Evolutionary conservation across 2,888 invertebrate genomes (phyloP), one percentile per base, ranked within the genome.

Genomic region (Lottia scabra): DNA sequence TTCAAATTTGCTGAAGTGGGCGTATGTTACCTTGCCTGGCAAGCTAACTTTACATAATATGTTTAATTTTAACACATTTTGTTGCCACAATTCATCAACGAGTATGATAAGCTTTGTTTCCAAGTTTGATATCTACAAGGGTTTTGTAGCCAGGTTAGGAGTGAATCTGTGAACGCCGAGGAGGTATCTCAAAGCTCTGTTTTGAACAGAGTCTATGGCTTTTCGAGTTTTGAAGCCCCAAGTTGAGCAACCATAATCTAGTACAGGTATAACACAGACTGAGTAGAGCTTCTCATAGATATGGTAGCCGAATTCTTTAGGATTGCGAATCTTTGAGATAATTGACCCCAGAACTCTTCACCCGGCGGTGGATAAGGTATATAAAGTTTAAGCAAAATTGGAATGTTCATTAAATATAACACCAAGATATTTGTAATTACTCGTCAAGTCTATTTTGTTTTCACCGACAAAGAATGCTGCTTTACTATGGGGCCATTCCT

Each of bases 371-470:
- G 30, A 6, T 6, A 30, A 30, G 30, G 19, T 5, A 45, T 70
- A n/a, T 5, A 65, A 12, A 30, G 44, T 56, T 6, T 16, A 12
- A 5, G 19, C n/a, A n/a, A n/a, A n/a, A n/a, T n/a, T n/a, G 6
- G 16, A 15, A 1, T 72, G 74, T 63, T 65, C 63, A 43, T 68
- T 16, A 26, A 74, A 75, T 12, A 63, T 75, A 4, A 75, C 71
- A 10, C 75, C 77, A 16, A 75, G 67, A 45, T 77, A 77, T 62
- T 73, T 77, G 44, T 73, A 77, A 15, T 63, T 27, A 12, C 63
- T 65, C 13, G 74, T 71, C 0, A 30, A 64, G 63, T 75, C 67
- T 13, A 75, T 12, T 19, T 62, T 27, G 56, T 73, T 68, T 23
- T 72, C 68, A n/a, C 76, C 74, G 19, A 76, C 63, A 27, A 43